Conservation (phyloP, 2,888 invertebrate species). For the Drosophila rellima region DNA sequence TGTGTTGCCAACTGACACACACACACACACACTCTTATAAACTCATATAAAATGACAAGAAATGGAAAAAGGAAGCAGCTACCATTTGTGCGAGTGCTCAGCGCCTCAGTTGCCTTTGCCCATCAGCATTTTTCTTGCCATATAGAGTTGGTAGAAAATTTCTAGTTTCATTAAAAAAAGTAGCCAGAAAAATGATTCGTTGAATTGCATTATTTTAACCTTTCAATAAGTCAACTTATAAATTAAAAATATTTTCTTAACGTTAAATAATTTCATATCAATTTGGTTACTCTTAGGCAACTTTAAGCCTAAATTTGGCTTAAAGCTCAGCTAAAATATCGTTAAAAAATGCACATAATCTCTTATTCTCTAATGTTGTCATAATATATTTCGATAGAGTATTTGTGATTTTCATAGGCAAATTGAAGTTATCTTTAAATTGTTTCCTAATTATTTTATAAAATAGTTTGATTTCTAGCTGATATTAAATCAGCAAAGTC, state of each 20-base stretch:
- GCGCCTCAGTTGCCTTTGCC: constrained; percentile 20
- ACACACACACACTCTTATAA: constrained; percentile 9
- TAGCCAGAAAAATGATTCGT: background rate
- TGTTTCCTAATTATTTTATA: background rate
- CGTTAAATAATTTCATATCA: too few species aligned
- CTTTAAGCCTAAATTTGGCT: too few species aligned
- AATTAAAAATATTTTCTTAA: too few species aligned
- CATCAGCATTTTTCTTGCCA: constrained; percentile 28
- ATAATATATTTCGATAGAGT: background rate
- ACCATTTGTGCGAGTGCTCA: constrained; percentile 65
- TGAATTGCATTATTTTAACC: background rate
- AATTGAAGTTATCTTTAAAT: background rate
- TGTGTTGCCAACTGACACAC: constrained; percentile 21
- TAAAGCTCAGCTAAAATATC: too few species aligned
- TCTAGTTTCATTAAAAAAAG: background rate
- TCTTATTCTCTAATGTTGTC: too few species aligned
- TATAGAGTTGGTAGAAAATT: background rate
- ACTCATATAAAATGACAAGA: constrained; percentile 42
- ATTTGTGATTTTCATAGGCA: background rate
- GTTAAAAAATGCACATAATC: too few species aligned
- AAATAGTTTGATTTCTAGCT: background rate
- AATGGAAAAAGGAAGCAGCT: constrained; percentile 56
- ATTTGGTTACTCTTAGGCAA: too few species aligned
- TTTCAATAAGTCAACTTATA: too few species aligned
- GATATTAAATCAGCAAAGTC: background rate